These are phyloP conservation scores for Musca vetustissima DNA, from an alignment of 1,140 invertebrate species.

Conservation along the genomic window DNA sequence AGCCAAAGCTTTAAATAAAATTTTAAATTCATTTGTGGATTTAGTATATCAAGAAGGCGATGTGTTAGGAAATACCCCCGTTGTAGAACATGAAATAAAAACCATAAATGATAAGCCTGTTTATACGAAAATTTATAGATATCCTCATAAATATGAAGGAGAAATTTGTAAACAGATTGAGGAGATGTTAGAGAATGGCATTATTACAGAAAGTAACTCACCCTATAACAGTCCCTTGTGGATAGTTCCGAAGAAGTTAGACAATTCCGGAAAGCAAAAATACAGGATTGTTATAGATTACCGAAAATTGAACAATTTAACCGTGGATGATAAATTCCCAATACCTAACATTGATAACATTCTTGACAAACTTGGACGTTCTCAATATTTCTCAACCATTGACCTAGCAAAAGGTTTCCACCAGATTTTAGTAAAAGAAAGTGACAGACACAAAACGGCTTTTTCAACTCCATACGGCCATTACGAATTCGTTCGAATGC, in stretches of 20 bases:
- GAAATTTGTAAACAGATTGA: slow-evolving; percentile 34
- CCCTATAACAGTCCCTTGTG: slow-evolving; percentile 36
- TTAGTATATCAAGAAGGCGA: slow-evolving; percentile 22
- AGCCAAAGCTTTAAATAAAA: too few species aligned
- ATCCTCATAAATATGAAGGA: slow-evolving; percentile 41
- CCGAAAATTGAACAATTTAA: slow-evolving; percentile 39
- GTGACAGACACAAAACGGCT: slow-evolving; percentile 20
- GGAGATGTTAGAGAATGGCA: slow-evolving; percentile 41
- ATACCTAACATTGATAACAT: slow-evolving; percentile 34
- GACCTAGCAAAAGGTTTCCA: background rate
- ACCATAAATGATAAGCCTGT: background rate
- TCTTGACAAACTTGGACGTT: too few species aligned
- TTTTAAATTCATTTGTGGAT: too few species aligned
- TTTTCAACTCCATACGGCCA: slow-evolving; percentile 20
- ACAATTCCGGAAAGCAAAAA: slow-evolving; percentile 30
- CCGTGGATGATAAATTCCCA: slow-evolving; percentile 31
- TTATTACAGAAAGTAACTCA: slow-evolving; percentile 35
- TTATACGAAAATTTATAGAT: slow-evolving; percentile 31
- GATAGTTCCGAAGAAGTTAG: slow-evolving; percentile 41
- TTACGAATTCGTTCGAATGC: slow-evolving; percentile 21
- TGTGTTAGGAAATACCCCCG: slow-evolving; percentile 30
- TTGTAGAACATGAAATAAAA: slow-evolving; percentile 32
- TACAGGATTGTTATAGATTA: slow-evolving; percentile 53
- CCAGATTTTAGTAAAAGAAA: background rate
- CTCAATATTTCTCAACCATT: background rate